Base-by-base conservation (phyloP, 1,140 invertebrate species). In the Sitophilus oryzae region DNA sequence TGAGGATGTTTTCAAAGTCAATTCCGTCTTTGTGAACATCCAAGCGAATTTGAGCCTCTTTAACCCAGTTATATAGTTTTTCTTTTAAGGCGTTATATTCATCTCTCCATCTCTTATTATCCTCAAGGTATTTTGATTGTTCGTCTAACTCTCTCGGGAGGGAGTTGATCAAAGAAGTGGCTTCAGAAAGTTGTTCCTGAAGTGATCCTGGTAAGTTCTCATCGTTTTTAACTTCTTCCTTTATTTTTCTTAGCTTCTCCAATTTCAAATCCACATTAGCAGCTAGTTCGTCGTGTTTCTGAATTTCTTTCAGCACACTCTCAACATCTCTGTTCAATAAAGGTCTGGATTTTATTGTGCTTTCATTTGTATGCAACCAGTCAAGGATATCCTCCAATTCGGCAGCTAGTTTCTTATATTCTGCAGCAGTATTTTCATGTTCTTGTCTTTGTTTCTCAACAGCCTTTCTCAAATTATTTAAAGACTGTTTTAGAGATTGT, bases 371-470 rank as follows among this genome's bases (percentile, higher is more conserved):
- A 58, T 92, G 88, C 23, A 96, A 74, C 83, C 85, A 90, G 58
- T 89, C 84, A 0, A 96, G 74, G 8, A 89, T 86, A 48, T 85
- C 83, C 40, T 89, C 85, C 1, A 96, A 67, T 68, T 93, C 88
- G 9, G 81, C 76, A 6, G 86, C 82, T 41, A 93, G 75, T 69
- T 91, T 88, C 59, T 82, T 84, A 66, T 93, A 86, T 64, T 92
- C 90, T 9, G 89, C 90, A n/a, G 88, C 85, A 1, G 91, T 84
- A 35, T 84, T 76, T 67, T 93, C 88, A 66, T 93, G 89, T 66
- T 93, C 85, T 69, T 91, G 85, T 30, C 86, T 79, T 69, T 91
- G 86, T 18, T 82, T 84, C 67, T 95, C 90, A 0, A 95, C 89
- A 0, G 82, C 82, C 66, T 87, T 80, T 69, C 88, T 79, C 0